A percentile compares a stretch with the other conserved stretches of the same genome.
Conservation (phyloP, 2,113 vertebrate genomes). For the Toxotes jaculatrix region DNA sequence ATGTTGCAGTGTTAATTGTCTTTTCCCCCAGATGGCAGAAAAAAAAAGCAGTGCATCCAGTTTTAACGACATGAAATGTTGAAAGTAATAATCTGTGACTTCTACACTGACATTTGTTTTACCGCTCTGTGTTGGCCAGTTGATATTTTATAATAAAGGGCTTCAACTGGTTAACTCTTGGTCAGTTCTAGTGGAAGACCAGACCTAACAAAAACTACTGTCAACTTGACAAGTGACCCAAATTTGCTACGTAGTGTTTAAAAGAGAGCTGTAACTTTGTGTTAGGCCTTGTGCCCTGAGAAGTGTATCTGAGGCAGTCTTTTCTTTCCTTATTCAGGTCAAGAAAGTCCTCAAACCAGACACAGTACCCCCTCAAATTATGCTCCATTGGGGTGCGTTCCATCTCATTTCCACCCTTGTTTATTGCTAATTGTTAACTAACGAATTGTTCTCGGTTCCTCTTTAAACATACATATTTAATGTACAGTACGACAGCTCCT, state of each 20-base stretch:
- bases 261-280: neutral
- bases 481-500: slow-evolving; percentile 41
- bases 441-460: slow-evolving; percentile 44
- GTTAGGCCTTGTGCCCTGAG: neutral
- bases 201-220: neutral
- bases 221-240: neutral
- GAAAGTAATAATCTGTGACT: neutral
- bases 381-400: slow-evolving; percentile 26
- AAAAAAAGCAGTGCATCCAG: neutral
- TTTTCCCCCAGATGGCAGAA: neutral
- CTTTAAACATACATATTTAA: slow-evolving; percentile 58
- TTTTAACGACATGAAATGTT: neutral
- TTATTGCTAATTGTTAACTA: slow-evolving; percentile 58
- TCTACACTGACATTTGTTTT: neutral
- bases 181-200: neutral
- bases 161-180: neutral
- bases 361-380: neutral
- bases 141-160: neutral
- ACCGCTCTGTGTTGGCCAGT: neutral
- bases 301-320: neutral
- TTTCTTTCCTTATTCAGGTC: slow-evolving; percentile 13
- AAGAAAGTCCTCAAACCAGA: neutral
- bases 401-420: slow-evolving; percentile 41
- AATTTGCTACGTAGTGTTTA: neutral
- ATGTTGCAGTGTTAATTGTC: neutral